Evolutionary conservation across 2,797 vertebrate genomes (phyloP), one percentile per base, ranked within the genome.

Genomic region (Mastacembelus armatus): DNA sequence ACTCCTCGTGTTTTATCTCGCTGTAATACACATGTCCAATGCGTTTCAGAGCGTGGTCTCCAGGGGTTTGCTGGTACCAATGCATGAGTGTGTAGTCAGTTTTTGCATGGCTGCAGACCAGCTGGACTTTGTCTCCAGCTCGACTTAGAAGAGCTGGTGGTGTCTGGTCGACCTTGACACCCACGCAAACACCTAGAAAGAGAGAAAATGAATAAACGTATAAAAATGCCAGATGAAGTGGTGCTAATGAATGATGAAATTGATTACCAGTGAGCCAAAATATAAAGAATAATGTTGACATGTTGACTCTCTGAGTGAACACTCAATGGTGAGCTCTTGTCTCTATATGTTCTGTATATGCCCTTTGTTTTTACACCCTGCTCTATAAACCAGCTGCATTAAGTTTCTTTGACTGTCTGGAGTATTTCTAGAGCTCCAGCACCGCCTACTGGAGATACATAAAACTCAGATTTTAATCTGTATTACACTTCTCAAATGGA

Each of bases 61-160:
- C 74, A 14, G 42, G 74, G 3, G 54, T 29, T 16, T 1, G 52
- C 47, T 71, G 76, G 66, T 85, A 85, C 80, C 83, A 87, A 27
- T 74, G 60, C 59, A 81, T 83, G 30, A 27, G 0, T 14, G 22
- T 40, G 54, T 73, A 81, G 47, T 87, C 30, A 0, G 51, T 80
- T 36, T 29, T 65, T 3, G 59, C 32, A 21, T 85, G 78, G 43
- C 7, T 66, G 69, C 83, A 85, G 64, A 60, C 57, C 12, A 84
- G 47, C 40, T 58, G 18, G 10, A 74, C 57, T 16, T 18, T 27
- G 19, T 35, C 62, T 3, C 39, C 52, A n/a, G n/a, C 6, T 2
- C 7, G 18, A 11, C 0, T 2, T 43, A 66, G 43, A n/a, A 85
- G 0, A 11, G 71, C 48, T 26, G 74, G 52, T 2, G 47, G 14